These are phyloP conservation scores for Tachina lurida DNA, from an alignment of 2,888 invertebrate species.

Conservation along the genomic window DNA sequence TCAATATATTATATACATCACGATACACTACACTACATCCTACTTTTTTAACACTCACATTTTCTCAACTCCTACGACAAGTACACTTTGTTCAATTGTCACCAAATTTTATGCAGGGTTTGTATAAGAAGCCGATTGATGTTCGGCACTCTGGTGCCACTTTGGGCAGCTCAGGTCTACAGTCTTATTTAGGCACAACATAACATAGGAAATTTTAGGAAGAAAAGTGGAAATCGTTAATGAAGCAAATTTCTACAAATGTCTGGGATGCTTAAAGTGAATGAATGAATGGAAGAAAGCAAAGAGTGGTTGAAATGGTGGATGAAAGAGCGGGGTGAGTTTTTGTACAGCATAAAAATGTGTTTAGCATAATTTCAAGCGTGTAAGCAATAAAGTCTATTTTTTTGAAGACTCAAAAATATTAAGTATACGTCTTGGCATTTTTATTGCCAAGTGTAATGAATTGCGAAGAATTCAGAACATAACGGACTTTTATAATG, in stretches of 20 bases:
- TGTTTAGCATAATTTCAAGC: not conserved
- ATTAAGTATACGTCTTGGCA: conserved; percentile 32
- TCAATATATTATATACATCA: too few species aligned
- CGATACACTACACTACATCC: too few species aligned
- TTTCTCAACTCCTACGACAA: too few species aligned
- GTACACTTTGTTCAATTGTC: too few species aligned
- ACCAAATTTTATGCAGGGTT: too few species aligned
- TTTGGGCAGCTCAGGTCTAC: too few species aligned
- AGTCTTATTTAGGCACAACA: not conserved
- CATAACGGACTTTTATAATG: not conserved
- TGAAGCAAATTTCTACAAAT: not conserved
- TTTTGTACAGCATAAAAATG: not conserved
- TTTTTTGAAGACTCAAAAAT: conserved; percentile 30
- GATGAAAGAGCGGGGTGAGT: not conserved
- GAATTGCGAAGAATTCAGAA: conserved; percentile 15
- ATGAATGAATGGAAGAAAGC: not conserved
- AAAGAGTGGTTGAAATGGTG: not conserved
- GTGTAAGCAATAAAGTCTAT: conserved; percentile 50
- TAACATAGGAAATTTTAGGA: conserved; percentile 8
- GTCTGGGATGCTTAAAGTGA: not conserved
- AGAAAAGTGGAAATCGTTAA: conserved; percentile 1
- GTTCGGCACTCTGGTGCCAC: too few species aligned
- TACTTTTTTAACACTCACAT: too few species aligned
- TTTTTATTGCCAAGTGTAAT: conserved; percentile 22
- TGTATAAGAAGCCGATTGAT: too few species aligned